Conservation (phyloP, 64 coral and sea anemone species). For the Exaiptasia diaphana region DNA sequence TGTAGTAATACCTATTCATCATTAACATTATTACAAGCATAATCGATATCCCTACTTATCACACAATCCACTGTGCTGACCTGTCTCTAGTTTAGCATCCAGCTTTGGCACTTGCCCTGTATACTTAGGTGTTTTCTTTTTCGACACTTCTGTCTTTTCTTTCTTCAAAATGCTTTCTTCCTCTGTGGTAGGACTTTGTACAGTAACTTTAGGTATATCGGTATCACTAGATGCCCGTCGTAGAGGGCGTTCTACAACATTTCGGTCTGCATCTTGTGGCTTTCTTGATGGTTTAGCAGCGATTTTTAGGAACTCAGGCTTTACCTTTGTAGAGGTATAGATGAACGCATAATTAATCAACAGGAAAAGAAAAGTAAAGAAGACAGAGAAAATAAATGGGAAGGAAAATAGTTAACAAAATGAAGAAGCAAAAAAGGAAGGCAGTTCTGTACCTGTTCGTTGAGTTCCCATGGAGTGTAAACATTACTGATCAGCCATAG, state of each 20-base stretch:
- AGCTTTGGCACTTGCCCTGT: too few species aligned
- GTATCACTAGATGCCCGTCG: background rate
- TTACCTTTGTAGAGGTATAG: background rate
- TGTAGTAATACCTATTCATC: too few species aligned
- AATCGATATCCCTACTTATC: too few species aligned
- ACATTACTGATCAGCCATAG: slow-evolving; percentile 79
- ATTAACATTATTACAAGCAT: too few species aligned
- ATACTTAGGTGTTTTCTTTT: too few species aligned
- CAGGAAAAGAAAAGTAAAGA: background rate
- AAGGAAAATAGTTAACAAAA: background rate
- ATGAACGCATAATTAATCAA: background rate
- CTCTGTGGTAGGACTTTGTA: slow-evolving; percentile 85
- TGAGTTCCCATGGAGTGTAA: slow-evolving; percentile 54
- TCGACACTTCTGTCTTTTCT: background rate
- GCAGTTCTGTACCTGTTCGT: background rate
- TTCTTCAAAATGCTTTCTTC: slow-evolving; percentile 33
- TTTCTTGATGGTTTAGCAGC: background rate
- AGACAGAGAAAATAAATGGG: background rate
- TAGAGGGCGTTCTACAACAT: background rate
- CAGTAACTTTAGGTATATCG: slow-evolving; percentile 56
- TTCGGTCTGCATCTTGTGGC: background rate
- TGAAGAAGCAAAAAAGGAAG: background rate
- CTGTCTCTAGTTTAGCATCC: too few species aligned
- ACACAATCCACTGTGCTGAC: too few species aligned
- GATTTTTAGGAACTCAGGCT: background rate